A percentile compares a stretch with the other conserved stretches of the same genome.
Conservation (phyloP, 2,113 vertebrate species). For the Ia io region DNA sequence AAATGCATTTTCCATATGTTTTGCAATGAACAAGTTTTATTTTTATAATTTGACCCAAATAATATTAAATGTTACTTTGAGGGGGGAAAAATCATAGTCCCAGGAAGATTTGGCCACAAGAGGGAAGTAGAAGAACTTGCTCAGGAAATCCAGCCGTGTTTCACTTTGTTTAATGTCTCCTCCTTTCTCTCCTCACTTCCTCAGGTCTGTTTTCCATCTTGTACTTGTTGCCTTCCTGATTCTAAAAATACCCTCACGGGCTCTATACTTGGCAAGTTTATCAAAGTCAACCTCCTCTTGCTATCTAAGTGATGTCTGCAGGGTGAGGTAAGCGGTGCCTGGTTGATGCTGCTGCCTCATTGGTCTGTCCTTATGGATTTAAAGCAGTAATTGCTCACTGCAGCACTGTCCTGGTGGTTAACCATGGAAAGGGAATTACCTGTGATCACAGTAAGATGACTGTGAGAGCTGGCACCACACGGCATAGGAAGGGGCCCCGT, state of each 20-base stretch:
- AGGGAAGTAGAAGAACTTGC: constrained; percentile 62
- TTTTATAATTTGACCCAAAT: constrained; percentile 11
- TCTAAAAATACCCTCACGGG: constrained; percentile 40
- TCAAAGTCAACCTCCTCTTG: constrained; percentile 1
- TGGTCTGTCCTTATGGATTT: not conserved
- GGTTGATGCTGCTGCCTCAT: not conserved
- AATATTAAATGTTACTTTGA: not conserved
- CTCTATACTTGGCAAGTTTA: constrained; percentile 30
- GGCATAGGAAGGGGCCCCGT: not conserved
- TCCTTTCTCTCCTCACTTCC: not conserved
- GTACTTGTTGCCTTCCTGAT: constrained; percentile 6
- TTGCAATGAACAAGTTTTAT: not conserved
- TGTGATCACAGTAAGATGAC: not conserved
- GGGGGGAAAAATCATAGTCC: not conserved
- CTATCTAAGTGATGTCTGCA: not conserved
- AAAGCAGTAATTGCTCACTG: not conserved
- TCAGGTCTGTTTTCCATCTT: not conserved
- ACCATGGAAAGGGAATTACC: not conserved
- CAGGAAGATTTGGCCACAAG: constrained; percentile 61
- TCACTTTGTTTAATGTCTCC: constrained; percentile 53
- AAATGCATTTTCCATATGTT: not conserved
- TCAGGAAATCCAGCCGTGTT: not conserved
- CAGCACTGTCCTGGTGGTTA: not conserved
- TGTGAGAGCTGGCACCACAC: not conserved
- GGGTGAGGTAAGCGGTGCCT: not conserved